These are phyloP conservation scores for Andricus grossulariae DNA, from an alignment of 1,140 invertebrate species.

Conservation along the genomic window DNA sequence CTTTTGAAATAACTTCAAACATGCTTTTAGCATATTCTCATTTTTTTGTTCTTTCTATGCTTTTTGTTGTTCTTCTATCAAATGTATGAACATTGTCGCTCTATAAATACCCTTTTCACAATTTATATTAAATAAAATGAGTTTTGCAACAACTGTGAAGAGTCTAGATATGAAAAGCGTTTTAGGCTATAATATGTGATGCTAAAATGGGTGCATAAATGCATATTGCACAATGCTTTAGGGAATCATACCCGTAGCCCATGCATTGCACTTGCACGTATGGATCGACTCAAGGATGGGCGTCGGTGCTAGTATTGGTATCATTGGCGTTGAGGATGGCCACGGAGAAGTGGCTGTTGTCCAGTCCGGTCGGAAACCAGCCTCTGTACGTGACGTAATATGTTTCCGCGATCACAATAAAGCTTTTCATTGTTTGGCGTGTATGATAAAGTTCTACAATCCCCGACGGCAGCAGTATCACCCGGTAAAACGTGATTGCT, in stretches of 20 bases:
- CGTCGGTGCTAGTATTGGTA: background rate
- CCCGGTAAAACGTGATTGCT: conserved; percentile 39
- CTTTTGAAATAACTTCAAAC: too few species aligned
- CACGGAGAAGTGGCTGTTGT: conserved; percentile 31
- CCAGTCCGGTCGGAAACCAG: conserved; percentile 43
- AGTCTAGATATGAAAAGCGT: too few species aligned
- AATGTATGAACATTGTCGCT: too few species aligned
- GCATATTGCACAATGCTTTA: background rate
- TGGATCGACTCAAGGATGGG: conserved; percentile 18
- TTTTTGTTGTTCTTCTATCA: too few species aligned
- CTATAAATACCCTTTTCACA: too few species aligned
- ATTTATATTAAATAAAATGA: too few species aligned
- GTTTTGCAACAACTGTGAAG: too few species aligned
- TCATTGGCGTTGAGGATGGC: conserved; percentile 28
- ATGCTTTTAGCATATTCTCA: too few species aligned
- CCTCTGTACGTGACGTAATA: conserved; percentile 47
- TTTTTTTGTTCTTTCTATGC: too few species aligned
- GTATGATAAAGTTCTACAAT: conserved; percentile 55
- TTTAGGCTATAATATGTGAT: background rate
- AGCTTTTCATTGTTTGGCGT: conserved; percentile 50
- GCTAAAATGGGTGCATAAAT: background rate
- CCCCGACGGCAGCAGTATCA: conserved; percentile 39
- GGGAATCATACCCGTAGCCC: background rate
- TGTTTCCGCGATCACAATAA: conserved; percentile 41
- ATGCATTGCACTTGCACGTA: background rate